These are phyloP conservation scores for Plutomurus gul DNA, from an alignment of 1,140 invertebrate species.

Conservation along the genomic window DNA sequence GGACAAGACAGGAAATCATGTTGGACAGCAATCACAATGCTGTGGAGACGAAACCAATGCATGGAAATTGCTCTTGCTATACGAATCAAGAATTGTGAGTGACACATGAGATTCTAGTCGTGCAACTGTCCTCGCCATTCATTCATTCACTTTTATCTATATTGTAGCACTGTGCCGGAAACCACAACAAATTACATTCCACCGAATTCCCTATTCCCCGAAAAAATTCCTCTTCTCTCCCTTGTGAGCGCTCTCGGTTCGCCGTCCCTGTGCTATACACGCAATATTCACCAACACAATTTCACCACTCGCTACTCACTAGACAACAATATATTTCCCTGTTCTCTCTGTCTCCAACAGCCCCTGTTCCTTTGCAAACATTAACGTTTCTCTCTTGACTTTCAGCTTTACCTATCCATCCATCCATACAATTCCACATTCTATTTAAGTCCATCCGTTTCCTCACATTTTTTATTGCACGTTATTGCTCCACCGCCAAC, in stretches of 20 bases:
- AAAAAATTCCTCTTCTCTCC: conserved; percentile 41
- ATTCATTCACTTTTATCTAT: conserved; percentile 6
- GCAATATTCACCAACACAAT: conserved; percentile 5
- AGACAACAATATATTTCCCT: not conserved
- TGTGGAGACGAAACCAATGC: conserved; percentile 30
- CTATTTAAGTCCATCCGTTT: not conserved
- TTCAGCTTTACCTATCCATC: no score
- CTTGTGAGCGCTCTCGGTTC: no score
- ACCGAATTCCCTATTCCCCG: conserved; percentile 42
- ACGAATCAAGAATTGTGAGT: conserved; percentile 39
- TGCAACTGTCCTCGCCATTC: not conserved
- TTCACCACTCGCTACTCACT: not conserved
- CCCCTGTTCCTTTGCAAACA: not conserved
- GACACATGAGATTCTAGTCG: conserved; percentile 37
- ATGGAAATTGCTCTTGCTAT: conserved; percentile 41
- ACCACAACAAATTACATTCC: conserved; percentile 54
- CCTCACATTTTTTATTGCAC: not conserved
- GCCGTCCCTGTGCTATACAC: not conserved
- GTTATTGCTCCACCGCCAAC: not conserved
- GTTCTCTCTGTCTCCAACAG: not conserved
- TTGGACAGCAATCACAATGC: conserved; percentile 42
- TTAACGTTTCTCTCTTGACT: not conserved
- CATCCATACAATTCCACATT: no score
- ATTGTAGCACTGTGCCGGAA: conserved; percentile 33
- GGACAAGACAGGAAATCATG: conserved; percentile 35